Evolutionary conservation across 37 sponge, comb jelly and placozoan species (phyloP), one percentile per base, ranked within the genome.

Genomic region (Aphrocallistes beatrix): DNA sequence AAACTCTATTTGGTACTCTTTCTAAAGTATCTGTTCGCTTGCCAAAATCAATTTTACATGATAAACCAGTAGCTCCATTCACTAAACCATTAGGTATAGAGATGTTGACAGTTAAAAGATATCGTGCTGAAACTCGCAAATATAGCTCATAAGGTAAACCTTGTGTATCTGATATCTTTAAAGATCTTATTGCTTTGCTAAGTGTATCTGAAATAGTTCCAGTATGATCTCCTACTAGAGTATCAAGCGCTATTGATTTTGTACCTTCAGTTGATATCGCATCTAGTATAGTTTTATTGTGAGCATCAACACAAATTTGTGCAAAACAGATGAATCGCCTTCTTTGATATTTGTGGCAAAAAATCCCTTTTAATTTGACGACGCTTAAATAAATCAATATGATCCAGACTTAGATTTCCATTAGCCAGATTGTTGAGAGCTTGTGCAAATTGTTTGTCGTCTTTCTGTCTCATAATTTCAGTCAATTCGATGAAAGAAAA

Each of bases 131-230:
- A n/a, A n/a, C n/a, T n/a, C n/a, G n/a, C n/a, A n/a, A n/a, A n/a
- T n/a, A n/a, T n/a, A n/a, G n/a, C n/a, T n/a, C n/a, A n/a, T n/a
- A 47, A 60, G 75, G 75, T 60, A 60, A 28, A 60, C 75, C 75
- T 60, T 60, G 75, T 32, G 75, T 60, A 6, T 60, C 75, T 60
- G 75, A 60, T 60, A 60, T 28, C 75, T 60, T 60, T 28, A 60
- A 60, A 60, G 1, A 21, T 13, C 34, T 21, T 60, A 60, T 60
- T 21, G 75, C n/a, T 19, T 32, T 60, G 25, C 75, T 60, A 6
- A 60, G 34, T 19, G 6, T 32, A 6, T 28, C 75, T 32, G 75
- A 19, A 3, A 60, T 60, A 3, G 10, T 28, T 13, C 75, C 75
- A 19, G 75, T 28, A 60, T 60, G 25, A 28, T 60, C 75, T 32